Base-by-base conservation (phyloP, 2,888 invertebrate species). In the Leucoptera coffeella region DNA sequence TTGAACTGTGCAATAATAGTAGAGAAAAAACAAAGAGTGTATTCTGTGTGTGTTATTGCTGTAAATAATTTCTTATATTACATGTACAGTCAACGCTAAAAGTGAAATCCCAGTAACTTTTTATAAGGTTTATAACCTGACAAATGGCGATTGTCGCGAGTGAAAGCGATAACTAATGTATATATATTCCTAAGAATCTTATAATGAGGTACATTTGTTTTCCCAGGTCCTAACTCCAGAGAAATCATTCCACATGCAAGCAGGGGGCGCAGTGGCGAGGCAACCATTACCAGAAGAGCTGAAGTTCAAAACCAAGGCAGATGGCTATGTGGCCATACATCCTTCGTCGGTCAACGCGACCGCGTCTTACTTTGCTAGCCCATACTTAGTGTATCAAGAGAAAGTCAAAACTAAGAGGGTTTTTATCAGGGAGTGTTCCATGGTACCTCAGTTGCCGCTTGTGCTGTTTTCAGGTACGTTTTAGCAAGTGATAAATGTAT, bases 351-450 rank as follows among this genome's bases (percentile, higher is more conserved):
- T 87, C 0, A 85, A 85, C 47, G 78, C 80, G 3, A 64, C 57
- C 6, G 60, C 79, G 1, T 75, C 75, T 1, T 62, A 77, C 41
- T 89, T 78, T 44, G 59, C 75, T 6, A 83, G 85, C 42, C 86
- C 88, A 0, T 89, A 84, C 43, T 49, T 89, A 22, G 82, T 87
- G 14, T 89, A 80, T 43, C 87, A 88, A 45, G 89, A 89, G 48
- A 89, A 89, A 50, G 78, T 88, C 12, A 84, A 83, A 46, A 89
- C 89, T 0, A 82, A 81, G 3, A 74, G 79, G 39, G 80, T 89
- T 15, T 89, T 82, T 42, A 83, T 89, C 12, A 67, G 85, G 21
- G 87, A 88, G 43, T 82, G 85, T 37, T 83, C 86, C 1, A 84
- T 88, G 84, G 78, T 88, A 21, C 84, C 86, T 0, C 74, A 82